phyloP scores from a whole-genome alignment of 2,888 invertebrate genomes.

The Tromatobia lineatoria region DNA sequence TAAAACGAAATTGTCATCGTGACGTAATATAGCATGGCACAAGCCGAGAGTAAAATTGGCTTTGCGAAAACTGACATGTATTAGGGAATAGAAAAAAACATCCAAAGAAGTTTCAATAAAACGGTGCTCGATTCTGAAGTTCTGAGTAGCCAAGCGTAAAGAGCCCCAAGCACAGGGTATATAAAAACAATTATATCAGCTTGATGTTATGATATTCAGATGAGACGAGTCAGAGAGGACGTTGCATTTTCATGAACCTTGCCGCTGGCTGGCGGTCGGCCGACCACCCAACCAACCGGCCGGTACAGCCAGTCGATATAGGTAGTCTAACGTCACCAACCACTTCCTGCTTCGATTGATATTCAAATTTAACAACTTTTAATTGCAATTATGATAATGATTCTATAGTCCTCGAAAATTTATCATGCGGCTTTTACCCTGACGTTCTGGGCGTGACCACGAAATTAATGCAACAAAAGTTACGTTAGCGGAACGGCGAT shows the following conservation, averaged over 20 bases:
- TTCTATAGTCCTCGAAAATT: constrained; percentile 71
- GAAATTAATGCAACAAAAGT: constrained; percentile 68
- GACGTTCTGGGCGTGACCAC: constrained; percentile 40
- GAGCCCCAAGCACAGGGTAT: constrained; percentile 53
- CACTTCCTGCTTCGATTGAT: constrained; percentile 73
- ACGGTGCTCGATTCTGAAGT: constrained; percentile 30
- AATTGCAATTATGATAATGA: constrained; percentile 77
- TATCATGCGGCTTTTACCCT: constrained; percentile 62
- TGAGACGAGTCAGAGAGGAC: constrained; percentile 57
- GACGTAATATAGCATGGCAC: background rate
- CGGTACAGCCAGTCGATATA: constrained; percentile 4
- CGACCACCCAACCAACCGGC: constrained; percentile 24
- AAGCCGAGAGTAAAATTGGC: background rate
- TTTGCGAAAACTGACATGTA: background rate
- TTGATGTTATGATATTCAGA: constrained; percentile 74
- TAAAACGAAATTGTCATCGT: constrained; percentile 31
- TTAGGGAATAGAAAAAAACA: constrained; percentile 7
- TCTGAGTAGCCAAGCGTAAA: constrained; percentile 26
- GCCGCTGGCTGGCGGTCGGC: constrained; percentile 45
- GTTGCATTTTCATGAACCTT: constrained; percentile 75
- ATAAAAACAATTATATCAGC: constrained; percentile 74
- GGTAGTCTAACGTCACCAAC: constrained; percentile 59
- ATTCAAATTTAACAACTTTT: constrained; percentile 77
- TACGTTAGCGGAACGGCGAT: constrained; percentile 42
- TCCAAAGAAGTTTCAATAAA: constrained; percentile 10